Base-by-base conservation (phyloP, 2,888 invertebrate genomes). In the Cancer borealis region DNA sequence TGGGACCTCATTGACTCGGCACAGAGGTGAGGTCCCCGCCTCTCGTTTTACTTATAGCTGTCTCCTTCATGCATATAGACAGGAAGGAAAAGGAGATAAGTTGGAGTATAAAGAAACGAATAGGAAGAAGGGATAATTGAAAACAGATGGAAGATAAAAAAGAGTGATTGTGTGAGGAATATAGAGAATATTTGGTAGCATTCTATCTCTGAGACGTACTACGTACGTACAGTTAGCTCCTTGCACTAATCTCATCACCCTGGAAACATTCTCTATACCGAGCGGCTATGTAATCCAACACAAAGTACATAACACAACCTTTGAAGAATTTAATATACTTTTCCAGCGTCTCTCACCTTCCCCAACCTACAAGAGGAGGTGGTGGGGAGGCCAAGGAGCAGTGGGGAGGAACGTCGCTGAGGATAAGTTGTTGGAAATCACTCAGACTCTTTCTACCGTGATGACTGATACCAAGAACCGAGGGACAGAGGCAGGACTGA, bases 1-100 rank as follows among this genome's bases (percentile, higher is more conserved):
- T n/a, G n/a, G 73, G n/a, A n/a, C 73, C 73, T 5, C 73, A n/a
- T 73, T 73, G 73, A 73, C 73, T 73, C 73, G 73, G 73, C 73
- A 73, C n/a, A 73, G 26, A 73, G 73, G 73, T 73, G 66, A 6
- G 73, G 1, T 73, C 10, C 73, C 8, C 1, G 21, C 21, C 73
- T 2, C 26, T 26, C 14, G 14, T 73, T 49, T 49, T 10, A 49
- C 49, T 10, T n/a, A 3, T n/a, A 3, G 21, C 60, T 21, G 21
- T 21, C 60, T 21, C 60, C 5, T 60, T 21, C 39, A 39, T 39
- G 39, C 39, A 39, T 39, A 39, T 39, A 39, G 39, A 73, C 8
- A 26, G n/a, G 26, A n/a, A 26, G n/a, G 21, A 4, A 73, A 0
- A 73, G 66, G 6, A 26, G 5, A 26, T 14, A 73, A n/a, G 1